Evolutionary conservation across 2,113 vertebrate genomes (phyloP).

Genomic region (Speoplatyrhinus poulsoni): DNA sequence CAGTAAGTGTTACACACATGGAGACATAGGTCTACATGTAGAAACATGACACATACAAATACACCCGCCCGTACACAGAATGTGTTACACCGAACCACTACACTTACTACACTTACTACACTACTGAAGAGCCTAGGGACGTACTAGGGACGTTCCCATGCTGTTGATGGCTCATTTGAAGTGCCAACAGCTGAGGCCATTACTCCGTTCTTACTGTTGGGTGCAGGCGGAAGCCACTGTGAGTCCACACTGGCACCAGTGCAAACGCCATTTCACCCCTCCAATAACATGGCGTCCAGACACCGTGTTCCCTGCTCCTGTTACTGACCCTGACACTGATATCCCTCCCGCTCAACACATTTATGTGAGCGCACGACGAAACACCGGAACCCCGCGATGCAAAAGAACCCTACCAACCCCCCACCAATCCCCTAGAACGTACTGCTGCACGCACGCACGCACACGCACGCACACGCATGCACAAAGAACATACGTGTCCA

Average conservation of each 20-base stretch:
- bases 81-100: conserved; percentile 21
- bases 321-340: conserved; percentile 50
- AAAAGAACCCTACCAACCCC: too few relatives aligned
- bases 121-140: conserved; percentile 53
- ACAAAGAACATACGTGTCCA: not conserved
- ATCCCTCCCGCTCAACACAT: conserved; percentile 31
- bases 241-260: conserved; percentile 70
- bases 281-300: conserved; percentile 36
- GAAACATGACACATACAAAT: conserved; percentile 18
- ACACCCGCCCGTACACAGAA: conserved; percentile 50
- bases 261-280: conserved; percentile 52
- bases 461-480: not conserved
- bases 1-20: conserved; percentile 30
- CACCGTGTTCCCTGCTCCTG: conserved; percentile 42
- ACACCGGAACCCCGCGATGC: conserved; percentile 6
- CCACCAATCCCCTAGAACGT: too few relatives aligned
- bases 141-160: conserved; percentile 37
- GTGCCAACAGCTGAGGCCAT: conserved; percentile 72
- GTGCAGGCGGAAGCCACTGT: conserved; percentile 59
- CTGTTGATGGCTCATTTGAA: conserved; percentile 74
- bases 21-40: not conserved
- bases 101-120: conserved; percentile 39
- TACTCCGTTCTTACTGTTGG: conserved; percentile 48
- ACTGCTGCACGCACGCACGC: not conserved
- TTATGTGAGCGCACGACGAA: conserved; percentile 19